These are phyloP conservation scores for Cichladusa arquata DNA, from an alignment of 2,113 vertebrate species.

Conservation along the genomic window DNA sequence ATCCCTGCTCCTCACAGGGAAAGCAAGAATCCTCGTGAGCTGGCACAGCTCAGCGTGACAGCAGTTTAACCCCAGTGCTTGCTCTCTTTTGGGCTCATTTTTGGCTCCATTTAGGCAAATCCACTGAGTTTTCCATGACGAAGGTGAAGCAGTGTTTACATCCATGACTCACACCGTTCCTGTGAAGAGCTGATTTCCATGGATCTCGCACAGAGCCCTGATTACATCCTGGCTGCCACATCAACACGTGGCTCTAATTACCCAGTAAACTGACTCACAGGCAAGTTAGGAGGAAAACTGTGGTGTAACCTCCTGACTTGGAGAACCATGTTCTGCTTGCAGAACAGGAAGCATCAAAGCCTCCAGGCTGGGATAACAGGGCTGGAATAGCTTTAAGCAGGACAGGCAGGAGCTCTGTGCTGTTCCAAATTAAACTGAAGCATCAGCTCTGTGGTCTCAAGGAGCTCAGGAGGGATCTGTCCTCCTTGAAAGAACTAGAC, in stretches of 20 bases:
- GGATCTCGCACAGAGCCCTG: not conserved
- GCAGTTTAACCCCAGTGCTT: not conserved
- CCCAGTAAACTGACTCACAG: constrained; percentile 22
- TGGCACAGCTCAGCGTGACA: not conserved
- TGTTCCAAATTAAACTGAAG: not conserved
- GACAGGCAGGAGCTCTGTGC: not conserved
- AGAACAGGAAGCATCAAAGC: not conserved
- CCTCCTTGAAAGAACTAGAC: not conserved
- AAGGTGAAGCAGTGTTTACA: constrained; percentile 1
- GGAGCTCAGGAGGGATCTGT: not conserved
- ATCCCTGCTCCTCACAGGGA: fast-evolving
- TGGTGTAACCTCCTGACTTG: constrained; percentile 14
- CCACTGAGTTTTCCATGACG: constrained; percentile 45
- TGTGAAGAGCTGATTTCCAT: constrained; percentile 37
- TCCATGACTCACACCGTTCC: constrained; percentile 62
- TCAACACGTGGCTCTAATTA: constrained; percentile 59
- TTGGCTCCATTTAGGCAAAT: constrained; percentile 27
- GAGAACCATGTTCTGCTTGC: not conserved
- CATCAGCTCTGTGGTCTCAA: not conserved
- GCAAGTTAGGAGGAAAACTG: not conserved
- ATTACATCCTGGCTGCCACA: constrained; percentile 16
- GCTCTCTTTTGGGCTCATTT: not conserved
- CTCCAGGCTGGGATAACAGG: not conserved
- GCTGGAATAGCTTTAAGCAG: not conserved
- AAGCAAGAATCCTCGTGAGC: not conserved